phyloP scores from a whole-genome alignment of 2,888 invertebrate genomes.

The Spisula subtruncata region DNA sequence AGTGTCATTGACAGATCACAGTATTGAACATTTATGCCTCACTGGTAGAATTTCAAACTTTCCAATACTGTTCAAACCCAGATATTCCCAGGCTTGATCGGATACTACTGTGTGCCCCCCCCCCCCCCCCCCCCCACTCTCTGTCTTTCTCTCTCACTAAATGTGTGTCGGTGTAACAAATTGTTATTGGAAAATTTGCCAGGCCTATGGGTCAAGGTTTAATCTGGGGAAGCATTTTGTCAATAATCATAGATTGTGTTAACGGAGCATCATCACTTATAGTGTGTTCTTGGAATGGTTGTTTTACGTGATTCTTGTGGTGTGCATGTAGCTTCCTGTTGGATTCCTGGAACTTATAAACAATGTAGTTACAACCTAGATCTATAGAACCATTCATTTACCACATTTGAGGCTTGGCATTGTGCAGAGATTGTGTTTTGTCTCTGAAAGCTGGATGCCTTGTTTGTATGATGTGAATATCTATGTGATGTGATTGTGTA shows the following conservation, averaged over 20 bases:
- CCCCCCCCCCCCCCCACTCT: neutral
- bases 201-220: slow-evolving; percentile 41
- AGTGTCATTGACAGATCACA: too few relatives aligned
- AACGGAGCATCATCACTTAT: neutral
- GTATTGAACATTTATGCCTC: too few relatives aligned
- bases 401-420: neutral
- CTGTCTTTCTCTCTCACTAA: neutral
- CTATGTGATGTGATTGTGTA: neutral
- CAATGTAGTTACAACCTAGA: too few relatives aligned
- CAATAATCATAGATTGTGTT: slow-evolving; percentile 36
- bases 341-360: too few relatives aligned
- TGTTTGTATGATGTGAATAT: neutral
- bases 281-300: slow-evolving; percentile 3
- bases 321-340: too few relatives aligned
- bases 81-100: neutral
- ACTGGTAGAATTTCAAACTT: neutral
- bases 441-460: neutral
- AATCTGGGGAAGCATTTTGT: slow-evolving; percentile 45
- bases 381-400: neutral
- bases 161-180: slow-evolving; percentile 19
- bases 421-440: neutral
- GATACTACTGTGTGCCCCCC: neutral
- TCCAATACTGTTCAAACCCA: neutral
- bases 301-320: neutral
- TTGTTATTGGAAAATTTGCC: slow-evolving; percentile 51